Evolutionary conservation across 2,888 invertebrate species (phyloP), one percentile per base, ranked within the genome.

Genomic region (Drosophila antonietae): DNA sequence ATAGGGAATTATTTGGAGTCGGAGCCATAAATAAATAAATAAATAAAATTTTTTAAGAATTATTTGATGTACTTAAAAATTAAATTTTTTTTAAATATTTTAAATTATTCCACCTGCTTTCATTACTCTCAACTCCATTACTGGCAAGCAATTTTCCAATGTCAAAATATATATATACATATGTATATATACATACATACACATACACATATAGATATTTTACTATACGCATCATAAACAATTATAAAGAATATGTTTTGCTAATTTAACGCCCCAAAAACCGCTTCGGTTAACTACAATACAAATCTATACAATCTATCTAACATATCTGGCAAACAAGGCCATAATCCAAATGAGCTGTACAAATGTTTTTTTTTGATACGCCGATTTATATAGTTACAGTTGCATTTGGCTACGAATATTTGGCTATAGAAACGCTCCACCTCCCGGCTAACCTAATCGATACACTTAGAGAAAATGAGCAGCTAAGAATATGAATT

Each of bases 161-260:
- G 2, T 8, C 14, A 35, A 35, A 7, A 31, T n/a, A 51, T 23
- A 31, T 15, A 31, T 18, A 18, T 33, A 10, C 20, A 49, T 10
- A 35, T 35, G 10, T 23, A 46, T 8, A 15, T 2, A 3, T 9
- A 47, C 28, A 14, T 23, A 15, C 23, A 23, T 4, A n/a, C n/a
- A n/a, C n/a, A n/a, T n/a, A 23, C 20, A 44, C 20, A 20, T n/a
- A 2, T 37, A 15, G 4, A 18, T 44, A 28, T 31, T 35, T 39
- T 15, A 9, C 23, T 6, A 28, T 41, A 18, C 49, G 43, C 60
- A 10, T 60, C 80, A 75, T 85, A 80, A 73, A 88, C 71, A 75
- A 88, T 85, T 82, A 73, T 70, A 69, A 74, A 69, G 70, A 75
- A 80, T 59, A 83, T 75, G 83, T 85, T 74, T 73, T 63, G 87